Conservation (phyloP, 2,888 invertebrate species). For the Nasonia oneida region DNA sequence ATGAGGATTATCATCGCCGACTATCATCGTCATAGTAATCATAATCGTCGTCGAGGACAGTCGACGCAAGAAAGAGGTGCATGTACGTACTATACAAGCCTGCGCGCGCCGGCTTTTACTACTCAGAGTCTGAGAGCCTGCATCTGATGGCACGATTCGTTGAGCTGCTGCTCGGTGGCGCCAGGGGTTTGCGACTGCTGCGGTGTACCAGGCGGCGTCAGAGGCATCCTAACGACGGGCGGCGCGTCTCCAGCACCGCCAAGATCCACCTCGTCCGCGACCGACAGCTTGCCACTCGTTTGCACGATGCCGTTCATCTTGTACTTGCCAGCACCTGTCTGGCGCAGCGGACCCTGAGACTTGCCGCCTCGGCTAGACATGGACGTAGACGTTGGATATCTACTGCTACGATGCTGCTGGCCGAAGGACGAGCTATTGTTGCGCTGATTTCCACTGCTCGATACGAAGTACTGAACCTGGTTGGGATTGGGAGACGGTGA, state of each 20-base stretch:
- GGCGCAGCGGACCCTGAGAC: conserved; percentile 53
- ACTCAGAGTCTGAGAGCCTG: conserved; percentile 74
- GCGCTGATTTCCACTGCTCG: conserved; percentile 66
- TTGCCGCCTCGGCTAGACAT: conserved; percentile 62
- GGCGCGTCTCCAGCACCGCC: conserved; percentile 75
- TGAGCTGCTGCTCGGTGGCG: conserved; percentile 71
- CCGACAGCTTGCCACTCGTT: conserved; percentile 65
- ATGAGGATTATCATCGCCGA: not conserved
- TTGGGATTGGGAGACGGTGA: conserved; percentile 73
- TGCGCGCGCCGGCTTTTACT: not conserved
- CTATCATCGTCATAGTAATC: conserved; percentile 6
- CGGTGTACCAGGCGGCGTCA: conserved; percentile 76
- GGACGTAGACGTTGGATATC: conserved; percentile 64
- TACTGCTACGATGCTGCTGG: conserved; percentile 67
- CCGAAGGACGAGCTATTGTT: conserved; percentile 65
- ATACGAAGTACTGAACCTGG: conserved; percentile 75
- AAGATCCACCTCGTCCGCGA: conserved; percentile 67
- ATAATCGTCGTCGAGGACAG: not conserved
- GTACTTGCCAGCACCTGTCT: conserved; percentile 67
- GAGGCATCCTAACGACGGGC: conserved; percentile 70
- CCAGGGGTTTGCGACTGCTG: conserved; percentile 67
- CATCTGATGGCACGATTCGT: conserved; percentile 77
- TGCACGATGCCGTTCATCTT: conserved; percentile 75
- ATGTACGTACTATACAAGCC: not conserved
- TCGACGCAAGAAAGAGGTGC: conserved; percentile 4